Evolutionary conservation across 1,140 invertebrate species (phyloP).

Genomic region (Drosophila truncata): DNA sequence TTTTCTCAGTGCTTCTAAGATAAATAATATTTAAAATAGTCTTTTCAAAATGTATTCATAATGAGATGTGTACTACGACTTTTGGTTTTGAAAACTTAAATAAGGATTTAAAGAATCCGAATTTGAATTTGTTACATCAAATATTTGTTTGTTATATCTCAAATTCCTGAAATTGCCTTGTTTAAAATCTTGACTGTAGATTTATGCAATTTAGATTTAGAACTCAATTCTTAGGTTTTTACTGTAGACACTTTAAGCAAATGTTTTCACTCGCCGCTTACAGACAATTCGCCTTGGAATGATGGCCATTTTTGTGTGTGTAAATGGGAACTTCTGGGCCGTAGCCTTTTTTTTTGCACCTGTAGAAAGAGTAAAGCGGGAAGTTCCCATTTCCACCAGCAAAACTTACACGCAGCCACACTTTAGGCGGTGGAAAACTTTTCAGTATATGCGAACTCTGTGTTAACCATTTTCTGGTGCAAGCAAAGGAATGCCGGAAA

Average conservation of each 20-base stretch:
- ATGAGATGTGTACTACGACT: too few relatives aligned
- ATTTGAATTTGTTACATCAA: not conserved
- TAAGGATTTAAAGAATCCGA: not conserved
- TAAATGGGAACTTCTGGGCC: conserved; percentile 52
- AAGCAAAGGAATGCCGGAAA: conserved; percentile 75
- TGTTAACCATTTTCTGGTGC: conserved; percentile 55
- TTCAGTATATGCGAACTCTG: conserved; percentile 59
- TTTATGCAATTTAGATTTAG: not conserved
- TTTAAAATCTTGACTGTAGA: not conserved
- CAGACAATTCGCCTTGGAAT: not conserved
- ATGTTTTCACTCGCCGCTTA: conserved; percentile 12
- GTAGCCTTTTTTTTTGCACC: conserved; percentile 53
- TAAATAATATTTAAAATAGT: too few relatives aligned
- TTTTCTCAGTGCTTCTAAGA: too few relatives aligned
- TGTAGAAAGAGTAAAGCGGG: conserved; percentile 58
- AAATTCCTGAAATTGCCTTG: too few relatives aligned
- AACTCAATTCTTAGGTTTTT: conserved; percentile 1
- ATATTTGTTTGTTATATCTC: too few relatives aligned
- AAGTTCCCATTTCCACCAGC: conserved; percentile 60
- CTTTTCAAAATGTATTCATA: too few relatives aligned
- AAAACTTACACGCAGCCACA: conserved; percentile 9
- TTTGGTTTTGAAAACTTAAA: not conserved
- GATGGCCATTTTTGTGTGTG: conserved; percentile 8
- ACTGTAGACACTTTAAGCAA: conserved; percentile 4
- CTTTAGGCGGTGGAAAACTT: conserved; percentile 51